Percentiles rank a stretch among this genome's conserved stretches.
phyloP scores from a whole-genome alignment of 2,888 invertebrate species.

The Drosophila merina region DNA sequence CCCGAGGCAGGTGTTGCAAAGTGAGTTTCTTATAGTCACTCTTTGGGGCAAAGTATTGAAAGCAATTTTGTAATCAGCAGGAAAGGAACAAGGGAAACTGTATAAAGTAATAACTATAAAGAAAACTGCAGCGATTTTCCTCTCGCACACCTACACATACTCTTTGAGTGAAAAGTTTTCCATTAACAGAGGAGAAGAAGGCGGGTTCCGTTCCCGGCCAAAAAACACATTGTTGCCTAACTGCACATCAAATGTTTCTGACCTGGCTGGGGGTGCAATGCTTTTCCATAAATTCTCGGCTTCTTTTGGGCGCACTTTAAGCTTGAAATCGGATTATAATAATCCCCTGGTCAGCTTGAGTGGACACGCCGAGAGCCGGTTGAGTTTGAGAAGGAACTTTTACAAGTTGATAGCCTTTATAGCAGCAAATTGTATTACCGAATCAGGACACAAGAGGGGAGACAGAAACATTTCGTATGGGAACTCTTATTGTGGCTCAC shows the following conservation, averaged over 20 bases:
- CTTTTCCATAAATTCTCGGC: slow-evolving; percentile 27
- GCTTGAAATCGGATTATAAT: slow-evolving; percentile 78
- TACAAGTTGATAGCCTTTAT: slow-evolving; percentile 67
- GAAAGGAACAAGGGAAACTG: slow-evolving; percentile 52
- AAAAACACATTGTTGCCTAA: slow-evolving; percentile 43
- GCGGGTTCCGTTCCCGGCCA: slow-evolving; percentile 7
- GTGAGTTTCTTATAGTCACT: slow-evolving; percentile 53
- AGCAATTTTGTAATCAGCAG: slow-evolving; percentile 75
- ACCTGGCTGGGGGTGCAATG: slow-evolving; percentile 26
- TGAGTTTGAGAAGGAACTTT: slow-evolving; percentile 27
- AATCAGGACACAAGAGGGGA: slow-evolving; percentile 4
- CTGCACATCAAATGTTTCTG: slow-evolving; percentile 41
- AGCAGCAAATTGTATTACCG: slow-evolving; percentile 58
- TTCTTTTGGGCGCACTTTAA: slow-evolving; percentile 55
- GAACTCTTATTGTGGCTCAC: slow-evolving; percentile 16
- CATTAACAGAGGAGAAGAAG: slow-evolving; percentile 28
- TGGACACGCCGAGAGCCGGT: slow-evolving; percentile 21
- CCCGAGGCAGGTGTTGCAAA: slow-evolving; percentile 62
- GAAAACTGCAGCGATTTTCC: slow-evolving; percentile 71
- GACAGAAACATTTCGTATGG: slow-evolving; percentile 31
- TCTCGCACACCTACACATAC: slow-evolving; percentile 19
- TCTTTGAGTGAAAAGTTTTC: slow-evolving; percentile 48
- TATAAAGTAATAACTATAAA: slow-evolving; percentile 78
- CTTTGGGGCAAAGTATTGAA: slow-evolving; percentile 67
- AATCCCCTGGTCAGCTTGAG: slow-evolving; percentile 56